Evolutionary conservation across 2,797 vertebrate species (phyloP), one percentile per base, ranked within the genome.

Genomic region (Sternotherus odoratus): DNA sequence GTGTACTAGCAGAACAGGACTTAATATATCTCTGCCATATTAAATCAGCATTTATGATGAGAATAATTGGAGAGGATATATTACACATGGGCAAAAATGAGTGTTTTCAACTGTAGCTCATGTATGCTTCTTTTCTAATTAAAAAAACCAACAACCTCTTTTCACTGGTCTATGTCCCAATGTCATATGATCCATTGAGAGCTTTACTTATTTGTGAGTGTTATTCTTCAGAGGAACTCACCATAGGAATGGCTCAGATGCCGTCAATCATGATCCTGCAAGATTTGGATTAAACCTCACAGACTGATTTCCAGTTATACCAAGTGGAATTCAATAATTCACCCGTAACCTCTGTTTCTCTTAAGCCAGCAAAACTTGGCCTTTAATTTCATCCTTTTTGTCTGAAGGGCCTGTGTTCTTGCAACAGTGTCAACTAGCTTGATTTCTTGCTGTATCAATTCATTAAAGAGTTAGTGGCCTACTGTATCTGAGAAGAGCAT

Each of bases 331-430:
- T 30, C 33, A 60, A 82, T 79, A 39, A 91, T 93, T 93, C 92
- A 79, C 49, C 91, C 51, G 12, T 86, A 60, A 72, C 53, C 48
- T 49, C 60, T 51, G 50, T n/a, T 87, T 82, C 63, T 86, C 56
- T 79, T 87, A 50, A 13, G 43, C 86, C 81, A 77, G 75, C 94
- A 57, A 86, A 1, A 1, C 48, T 86, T 69, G 82, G 63, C 23
- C 10, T 80, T 56, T 24, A 17, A 83, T 49, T 87, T 89, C 1
- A 77, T 79, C 17, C n/a, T 92, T 87, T 92, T 87, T 87, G 79
- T 82, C 80, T 83, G 89, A 95, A 92, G 93, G 82, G 66, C 93
- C 86, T 82, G 78, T 91, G 90, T 74, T 91, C 72, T 50, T 90
- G 36, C 72, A 86, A 77, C 74, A 63, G 81, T 92, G 89, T 66